Conservation (phyloP, 2,888 invertebrate genomes). For the Podotricha telesiphe region DNA sequence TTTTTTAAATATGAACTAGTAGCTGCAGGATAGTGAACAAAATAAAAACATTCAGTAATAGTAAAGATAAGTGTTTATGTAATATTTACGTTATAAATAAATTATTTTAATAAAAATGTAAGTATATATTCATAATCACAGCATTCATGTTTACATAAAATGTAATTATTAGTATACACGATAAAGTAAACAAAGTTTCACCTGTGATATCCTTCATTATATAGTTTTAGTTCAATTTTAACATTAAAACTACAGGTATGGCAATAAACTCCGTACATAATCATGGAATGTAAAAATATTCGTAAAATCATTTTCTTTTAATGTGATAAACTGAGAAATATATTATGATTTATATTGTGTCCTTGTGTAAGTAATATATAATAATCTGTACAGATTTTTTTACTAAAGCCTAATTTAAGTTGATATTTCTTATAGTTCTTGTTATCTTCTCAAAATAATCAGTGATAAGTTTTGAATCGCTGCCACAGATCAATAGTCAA, state of each 20-base stretch:
- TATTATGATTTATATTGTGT: background rate
- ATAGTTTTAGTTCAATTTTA: slow-evolving; percentile 59
- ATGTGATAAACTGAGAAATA: background rate
- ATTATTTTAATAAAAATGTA: background rate
- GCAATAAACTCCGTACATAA: slow-evolving; percentile 43
- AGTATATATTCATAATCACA: background rate
- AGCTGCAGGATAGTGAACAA: too few relatives aligned
- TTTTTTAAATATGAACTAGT: too few relatives aligned
- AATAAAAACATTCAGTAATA: too few relatives aligned
- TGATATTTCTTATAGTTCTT: background rate
- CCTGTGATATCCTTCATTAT: slow-evolving; percentile 73
- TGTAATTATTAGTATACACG: background rate
- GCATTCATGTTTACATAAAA: background rate
- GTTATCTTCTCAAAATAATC: background rate
- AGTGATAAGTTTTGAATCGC: background rate
- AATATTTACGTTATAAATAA: too few relatives aligned
- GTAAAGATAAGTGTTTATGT: too few relatives aligned
- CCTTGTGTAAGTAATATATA: background rate
- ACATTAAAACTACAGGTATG: slow-evolving; percentile 61
- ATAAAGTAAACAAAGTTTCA: slow-evolving; percentile 44
- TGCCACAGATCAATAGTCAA: background rate
- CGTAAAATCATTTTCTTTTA: slow-evolving; percentile 8
- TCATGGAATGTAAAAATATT: slow-evolving; percentile 20
- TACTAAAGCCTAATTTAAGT: background rate
- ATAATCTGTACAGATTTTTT: background rate